Conservation (phyloP, 2,888 invertebrate genomes). For the Onchidella celtica region DNA sequence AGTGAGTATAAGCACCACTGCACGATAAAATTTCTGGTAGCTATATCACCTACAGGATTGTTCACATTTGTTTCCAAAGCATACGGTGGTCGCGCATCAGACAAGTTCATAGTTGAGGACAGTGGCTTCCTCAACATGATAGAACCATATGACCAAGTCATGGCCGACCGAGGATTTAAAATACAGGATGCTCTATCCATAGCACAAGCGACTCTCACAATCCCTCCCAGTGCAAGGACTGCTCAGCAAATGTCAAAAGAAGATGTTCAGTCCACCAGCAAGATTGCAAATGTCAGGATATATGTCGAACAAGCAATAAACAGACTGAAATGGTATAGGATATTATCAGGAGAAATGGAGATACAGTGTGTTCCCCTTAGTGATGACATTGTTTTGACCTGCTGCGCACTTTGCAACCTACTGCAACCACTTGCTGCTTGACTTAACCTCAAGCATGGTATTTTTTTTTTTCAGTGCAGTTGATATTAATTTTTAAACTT, state of each 20-base stretch:
- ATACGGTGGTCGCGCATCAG: constrained; percentile 55
- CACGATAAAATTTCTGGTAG: constrained; percentile 55
- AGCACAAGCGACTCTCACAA: constrained; percentile 37
- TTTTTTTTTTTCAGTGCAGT: too few species aligned
- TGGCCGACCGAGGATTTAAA: constrained; percentile 56
- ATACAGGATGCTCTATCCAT: constrained; percentile 48
- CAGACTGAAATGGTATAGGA: constrained; percentile 46
- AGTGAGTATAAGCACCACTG: constrained; percentile 56
- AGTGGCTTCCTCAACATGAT: constrained; percentile 45
- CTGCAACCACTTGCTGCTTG: constrained; percentile 40
- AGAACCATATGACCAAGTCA: constrained; percentile 51
- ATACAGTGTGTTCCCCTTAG: constrained; percentile 43
- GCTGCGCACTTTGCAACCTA: constrained; percentile 50
- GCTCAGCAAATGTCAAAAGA: constrained; percentile 28
- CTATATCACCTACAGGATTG: constrained; percentile 53
- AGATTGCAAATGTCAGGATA: constrained; percentile 51
- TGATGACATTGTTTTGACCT: constrained; percentile 50
- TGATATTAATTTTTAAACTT: too few species aligned
- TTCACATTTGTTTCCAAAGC: constrained; percentile 50
- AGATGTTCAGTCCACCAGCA: constrained; percentile 33
- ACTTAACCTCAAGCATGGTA: background rate
- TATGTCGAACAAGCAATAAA: constrained; percentile 54
- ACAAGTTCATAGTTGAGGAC: constrained; percentile 51
- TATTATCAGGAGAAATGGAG: constrained; percentile 45
- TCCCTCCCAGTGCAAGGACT: constrained; percentile 41